Evolutionary conservation across 2,797 vertebrate genomes (phyloP).

Genomic region (Lacerta viridis): DNA sequence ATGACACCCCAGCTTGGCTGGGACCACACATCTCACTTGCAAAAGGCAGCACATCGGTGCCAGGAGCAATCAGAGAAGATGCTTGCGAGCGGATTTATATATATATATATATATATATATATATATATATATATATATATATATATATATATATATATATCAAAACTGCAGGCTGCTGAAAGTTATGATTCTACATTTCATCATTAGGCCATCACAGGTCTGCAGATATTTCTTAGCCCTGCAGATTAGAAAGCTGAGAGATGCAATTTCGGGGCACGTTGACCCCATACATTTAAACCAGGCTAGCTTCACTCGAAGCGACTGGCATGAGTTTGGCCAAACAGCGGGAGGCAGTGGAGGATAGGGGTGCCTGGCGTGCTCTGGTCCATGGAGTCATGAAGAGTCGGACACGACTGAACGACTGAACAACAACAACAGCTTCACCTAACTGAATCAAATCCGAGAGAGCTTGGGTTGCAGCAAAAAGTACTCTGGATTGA

Average conservation of each 20-base stretch:
- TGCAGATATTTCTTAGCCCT: background rate
- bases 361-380: no score
- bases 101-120: constrained; percentile 25
- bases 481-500: no score
- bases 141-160: constrained; percentile 22
- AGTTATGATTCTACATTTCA: background rate
- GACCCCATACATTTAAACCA: no score
- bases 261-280: background rate
- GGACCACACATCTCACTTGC: constrained; percentile 12
- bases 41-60: background rate
- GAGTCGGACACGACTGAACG: no score
- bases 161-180: background rate
- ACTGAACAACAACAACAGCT: no score
- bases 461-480: no score
- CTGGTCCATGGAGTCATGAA: no score
- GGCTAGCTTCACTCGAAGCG: no score
- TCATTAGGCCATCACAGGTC: background rate
- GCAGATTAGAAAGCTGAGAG: background rate
- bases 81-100: background rate
- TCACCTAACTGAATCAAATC: no score
- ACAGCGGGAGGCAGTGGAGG: no score
- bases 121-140: constrained; percentile 16
- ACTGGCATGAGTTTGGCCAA: no score
- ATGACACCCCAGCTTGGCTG: rapidly evolving
- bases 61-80: constrained; percentile 7